Percentiles rank a stretch among this genome's conserved stretches.
Conservation (phyloP, 2,113 vertebrate genomes). For the Cricetomys ansorgei region DNA sequence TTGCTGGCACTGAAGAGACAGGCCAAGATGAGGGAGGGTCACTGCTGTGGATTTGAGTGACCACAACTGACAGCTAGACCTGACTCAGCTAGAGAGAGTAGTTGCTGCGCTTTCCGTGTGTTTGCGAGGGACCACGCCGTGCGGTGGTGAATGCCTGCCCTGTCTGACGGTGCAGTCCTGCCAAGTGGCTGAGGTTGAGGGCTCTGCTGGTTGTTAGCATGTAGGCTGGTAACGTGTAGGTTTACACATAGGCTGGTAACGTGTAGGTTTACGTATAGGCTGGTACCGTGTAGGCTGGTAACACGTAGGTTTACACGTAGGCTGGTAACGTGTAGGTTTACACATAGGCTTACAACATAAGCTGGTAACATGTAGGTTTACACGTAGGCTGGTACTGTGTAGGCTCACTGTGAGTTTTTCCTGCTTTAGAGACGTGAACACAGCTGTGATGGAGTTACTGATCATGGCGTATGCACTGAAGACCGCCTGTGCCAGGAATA, state of each 20-base stretch:
- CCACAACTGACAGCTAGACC: not conserved
- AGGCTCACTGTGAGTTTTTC: rapidly evolving
- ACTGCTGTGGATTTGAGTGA: no score
- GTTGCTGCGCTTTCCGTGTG: rapidly evolving
- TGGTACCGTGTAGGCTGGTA: no score
- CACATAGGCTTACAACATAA: no score
- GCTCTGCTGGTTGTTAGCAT: not conserved
- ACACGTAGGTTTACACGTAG: no score
- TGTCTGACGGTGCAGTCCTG: rapidly evolving
- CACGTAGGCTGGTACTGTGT: no score
- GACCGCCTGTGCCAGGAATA: slow-evolving; percentile 97
- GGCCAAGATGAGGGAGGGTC: not conserved
- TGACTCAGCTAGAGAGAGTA: not conserved
- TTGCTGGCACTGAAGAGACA: not conserved
- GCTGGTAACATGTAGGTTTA: no score
- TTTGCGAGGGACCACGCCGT: rapidly evolving
- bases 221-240: no score
- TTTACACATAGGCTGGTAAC: no score
- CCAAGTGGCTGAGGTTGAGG: not conserved
- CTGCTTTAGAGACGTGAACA: slow-evolving; percentile 95
- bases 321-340: no score
- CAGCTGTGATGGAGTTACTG: slow-evolving; percentile 98
- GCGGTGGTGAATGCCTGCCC: rapidly evolving
- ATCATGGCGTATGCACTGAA: slow-evolving; percentile 98
- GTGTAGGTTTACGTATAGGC: no score